Conservation (phyloP, 2,113 vertebrate species). For the Neogobius melanostomus region DNA sequence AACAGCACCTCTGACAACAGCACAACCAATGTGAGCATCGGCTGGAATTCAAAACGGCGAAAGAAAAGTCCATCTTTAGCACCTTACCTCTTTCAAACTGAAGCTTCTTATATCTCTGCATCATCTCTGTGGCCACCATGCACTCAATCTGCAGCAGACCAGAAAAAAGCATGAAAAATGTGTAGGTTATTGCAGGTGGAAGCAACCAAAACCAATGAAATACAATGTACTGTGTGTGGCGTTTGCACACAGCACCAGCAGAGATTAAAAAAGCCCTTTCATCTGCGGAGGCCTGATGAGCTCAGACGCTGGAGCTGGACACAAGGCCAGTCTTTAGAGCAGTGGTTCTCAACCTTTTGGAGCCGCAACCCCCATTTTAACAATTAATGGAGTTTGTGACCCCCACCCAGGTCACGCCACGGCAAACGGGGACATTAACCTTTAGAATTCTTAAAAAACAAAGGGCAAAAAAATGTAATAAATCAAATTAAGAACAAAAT, state of each 20-base stretch:
- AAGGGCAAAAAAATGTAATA: too few relatives aligned
- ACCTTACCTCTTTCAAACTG: conserved; percentile 95
- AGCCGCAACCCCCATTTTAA: too few relatives aligned
- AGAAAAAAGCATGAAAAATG: conserved; percentile 23
- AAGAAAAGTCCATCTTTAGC: too few relatives aligned
- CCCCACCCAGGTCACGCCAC: too few relatives aligned
- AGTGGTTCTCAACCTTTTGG: too few relatives aligned
- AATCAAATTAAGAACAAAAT: too few relatives aligned
- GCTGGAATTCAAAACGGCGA: not conserved
- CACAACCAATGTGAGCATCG: not conserved
- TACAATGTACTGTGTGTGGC: not conserved
- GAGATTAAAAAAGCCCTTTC: not conserved
- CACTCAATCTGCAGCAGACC: conserved; percentile 86
- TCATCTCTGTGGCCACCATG: conserved; percentile 93
- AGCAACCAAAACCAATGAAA: conserved; percentile 14
- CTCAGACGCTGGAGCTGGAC: not conserved
- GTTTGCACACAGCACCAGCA: not conserved
- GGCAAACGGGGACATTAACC: too few relatives aligned
- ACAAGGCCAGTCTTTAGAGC: not conserved
- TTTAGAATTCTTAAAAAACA: too few relatives aligned
- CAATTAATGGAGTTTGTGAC: too few relatives aligned
- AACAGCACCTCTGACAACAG: conserved; percentile 87
- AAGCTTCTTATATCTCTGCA: conserved; percentile 96
- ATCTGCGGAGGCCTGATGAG: not conserved
- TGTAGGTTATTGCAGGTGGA: conserved; percentile 28